These are phyloP conservation scores for Margarornis squamiger DNA, from an alignment of 2,797 vertebrate species.

Conservation along the genomic window DNA sequence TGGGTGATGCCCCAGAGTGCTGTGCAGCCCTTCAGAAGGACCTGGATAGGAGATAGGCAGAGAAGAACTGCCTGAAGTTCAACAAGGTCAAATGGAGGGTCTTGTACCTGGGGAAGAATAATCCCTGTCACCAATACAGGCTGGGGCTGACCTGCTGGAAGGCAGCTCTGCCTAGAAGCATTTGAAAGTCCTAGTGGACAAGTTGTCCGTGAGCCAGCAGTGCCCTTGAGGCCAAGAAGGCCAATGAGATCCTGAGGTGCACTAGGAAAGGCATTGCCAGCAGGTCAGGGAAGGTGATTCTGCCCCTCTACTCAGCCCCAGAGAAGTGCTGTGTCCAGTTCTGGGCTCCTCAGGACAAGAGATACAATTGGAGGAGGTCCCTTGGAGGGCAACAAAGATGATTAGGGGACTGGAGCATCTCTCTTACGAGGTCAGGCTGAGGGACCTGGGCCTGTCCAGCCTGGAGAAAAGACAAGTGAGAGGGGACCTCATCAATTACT, in stretches of 20 bases:
- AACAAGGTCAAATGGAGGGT: neutral
- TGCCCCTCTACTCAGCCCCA: neutral
- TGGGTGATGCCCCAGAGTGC: neutral
- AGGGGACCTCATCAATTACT: neutral
- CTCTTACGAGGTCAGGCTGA: neutral
- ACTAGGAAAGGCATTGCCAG: neutral
- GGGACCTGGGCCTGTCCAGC: too few species aligned
- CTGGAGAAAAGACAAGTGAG: neutral
- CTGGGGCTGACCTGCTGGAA: neutral
- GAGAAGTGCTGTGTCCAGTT: neutral
- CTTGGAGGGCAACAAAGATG: neutral
- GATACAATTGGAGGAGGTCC: neutral
- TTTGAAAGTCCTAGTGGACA: neutral
- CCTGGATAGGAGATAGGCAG: neutral
- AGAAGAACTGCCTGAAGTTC: neutral
- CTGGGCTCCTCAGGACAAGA: neutral
- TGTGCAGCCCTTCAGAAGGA: neutral
- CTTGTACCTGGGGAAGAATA: neutral
- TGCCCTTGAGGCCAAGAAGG: neutral
- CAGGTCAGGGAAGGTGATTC: neutral
- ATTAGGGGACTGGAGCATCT: neutral
- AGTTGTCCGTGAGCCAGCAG: neutral
- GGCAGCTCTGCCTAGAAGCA: neutral
- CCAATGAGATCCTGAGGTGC: neutral
- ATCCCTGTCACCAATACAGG: neutral